Evolutionary conservation across 2,888 invertebrate species (phyloP), one percentile per base, ranked within the genome.

Genomic region (Oegoconia quadripuncta): DNA sequence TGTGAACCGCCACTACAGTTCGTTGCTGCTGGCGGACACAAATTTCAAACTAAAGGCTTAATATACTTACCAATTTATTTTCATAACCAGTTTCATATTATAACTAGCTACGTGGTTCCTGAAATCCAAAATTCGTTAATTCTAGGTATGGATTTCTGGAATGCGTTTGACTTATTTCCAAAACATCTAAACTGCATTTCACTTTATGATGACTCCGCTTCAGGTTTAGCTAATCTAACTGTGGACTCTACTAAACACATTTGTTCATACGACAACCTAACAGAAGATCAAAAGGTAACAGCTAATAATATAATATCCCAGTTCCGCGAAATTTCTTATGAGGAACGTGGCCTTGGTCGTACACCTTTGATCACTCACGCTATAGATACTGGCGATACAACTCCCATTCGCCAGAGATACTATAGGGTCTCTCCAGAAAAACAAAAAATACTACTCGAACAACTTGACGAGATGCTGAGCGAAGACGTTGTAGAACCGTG

Each of bases 391-490:
- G 52, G 52, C 1, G 39, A 52, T 27, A 28, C 50, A n/a, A 15
- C 14, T 0, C 57, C 57, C 13, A 48, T 55, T 16, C 28, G 41
- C 9, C 55, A 55, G 26, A 25, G 58, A 5, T 51, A 50, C 20
- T 56, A 59, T 29, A 13, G 50, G 0, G 30, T 59, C 39, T 52
- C 55, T 2, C 54, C 53, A 0, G 52, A 50, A 25, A 59, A 51
- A 39, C 40, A 43, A 37, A 12, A 27, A n/a, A 34, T 47, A 4
- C 3, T 52, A 6, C 20, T 15, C 1, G 47, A 51, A 28, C 40
- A 54, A 28, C 17, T 54, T 3, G 33, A 39, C 6, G 33, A 33
- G 2, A 39, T 39, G 39, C n/a, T 34, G 9, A 0, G 11, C 2
- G n/a, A 16, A 3, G 34, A 30, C 14, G 34, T 39, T 1, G 11